Conservation (phyloP, 2,888 invertebrate genomes). For the Microdon myrmicae region DNA sequence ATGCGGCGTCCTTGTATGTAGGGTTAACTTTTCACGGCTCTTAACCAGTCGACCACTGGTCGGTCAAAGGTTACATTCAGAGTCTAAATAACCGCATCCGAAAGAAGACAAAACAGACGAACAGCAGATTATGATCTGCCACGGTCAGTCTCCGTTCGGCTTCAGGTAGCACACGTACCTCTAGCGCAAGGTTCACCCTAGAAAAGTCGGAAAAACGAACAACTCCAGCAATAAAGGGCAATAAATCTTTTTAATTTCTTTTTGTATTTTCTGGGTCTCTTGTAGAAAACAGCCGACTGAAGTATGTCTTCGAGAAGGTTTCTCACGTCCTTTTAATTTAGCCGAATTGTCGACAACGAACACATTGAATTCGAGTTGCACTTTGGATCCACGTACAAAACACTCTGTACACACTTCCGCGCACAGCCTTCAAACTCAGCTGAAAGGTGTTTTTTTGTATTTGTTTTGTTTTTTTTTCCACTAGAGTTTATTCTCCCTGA, state of each 20-base stretch:
- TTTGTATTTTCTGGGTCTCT: slow-evolving; percentile 28
- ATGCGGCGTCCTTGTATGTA: no score
- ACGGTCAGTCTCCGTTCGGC: slow-evolving; percentile 47
- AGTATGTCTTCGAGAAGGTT: slow-evolving; percentile 41
- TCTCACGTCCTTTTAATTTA: slow-evolving; percentile 52
- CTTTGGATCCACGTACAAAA: slow-evolving; percentile 29
- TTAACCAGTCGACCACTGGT: neutral
- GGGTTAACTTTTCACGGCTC: no score
- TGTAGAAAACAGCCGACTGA: neutral
- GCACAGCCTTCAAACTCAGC: neutral
- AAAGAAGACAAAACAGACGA: slow-evolving; percentile 8
- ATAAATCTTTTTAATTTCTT: slow-evolving; percentile 52
- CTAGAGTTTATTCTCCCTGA: no score
- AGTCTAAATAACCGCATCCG: neutral
- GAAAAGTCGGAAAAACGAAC: slow-evolving; percentile 1
- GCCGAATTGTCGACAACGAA: slow-evolving; percentile 39
- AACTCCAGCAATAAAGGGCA: slow-evolving; percentile 32
- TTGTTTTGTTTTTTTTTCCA: no score
- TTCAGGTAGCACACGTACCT: slow-evolving; percentile 46
- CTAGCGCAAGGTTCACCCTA: slow-evolving; percentile 32
- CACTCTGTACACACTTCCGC: slow-evolving; percentile 3
- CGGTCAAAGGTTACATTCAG: neutral
- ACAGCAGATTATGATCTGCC: slow-evolving; percentile 37
- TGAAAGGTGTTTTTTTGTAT: slow-evolving; percentile 3
- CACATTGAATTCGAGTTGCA: slow-evolving; percentile 28